Evolutionary conservation across 2,888 invertebrate genomes (phyloP), one percentile per base, ranked within the genome.

Genomic region (Leptinotarsa rubiginosa): DNA sequence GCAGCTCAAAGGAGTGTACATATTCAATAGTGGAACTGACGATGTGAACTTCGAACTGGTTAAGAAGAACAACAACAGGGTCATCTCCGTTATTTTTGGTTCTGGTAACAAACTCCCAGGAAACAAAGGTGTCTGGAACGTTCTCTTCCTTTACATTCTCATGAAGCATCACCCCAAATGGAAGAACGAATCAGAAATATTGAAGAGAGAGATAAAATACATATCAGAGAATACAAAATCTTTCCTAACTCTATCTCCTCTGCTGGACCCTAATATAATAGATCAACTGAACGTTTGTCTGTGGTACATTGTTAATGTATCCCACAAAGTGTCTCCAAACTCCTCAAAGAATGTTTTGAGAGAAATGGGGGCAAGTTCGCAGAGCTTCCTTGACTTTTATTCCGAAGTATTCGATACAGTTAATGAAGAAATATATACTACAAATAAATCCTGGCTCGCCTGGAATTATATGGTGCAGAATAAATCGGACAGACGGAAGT

Each of bases 101-200:
- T 7, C 16, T 20, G 15, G 49, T 52, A 69, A 56, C 20, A 69
- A 69, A 31, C 56, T 69, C 4, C 69, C 69, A 10, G 69, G 69
- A 20, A 69, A 69, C 18, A 69, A 69, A 69, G 69, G 47, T n/a
- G 16, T 69, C n/a, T 69, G 69, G 69, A 69, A 69, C 47, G 16
- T 47, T 0, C 4, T 69, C 4, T 69, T 69, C 22, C 56, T 69
- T 10, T 69, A 69, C 20, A 10, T 69, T 18, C 47, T 69, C 2
- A 54, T 69, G 31, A 69, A 69, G 47, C 56, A 69, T 47, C 69
- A 69, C 15, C 47, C 47, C 20, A 56, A 20, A 56, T 69, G 69
- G 69, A 69, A 69, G 56, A 54, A 0, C 16, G 31, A 69, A n/a
- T 12, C 25, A 15, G 56, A 54, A 47, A 56, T 20, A 20, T 16